Evolutionary conservation across 2,797 vertebrate species (phyloP).

Genomic region (Gobionotothen gibberifrons): DNA sequence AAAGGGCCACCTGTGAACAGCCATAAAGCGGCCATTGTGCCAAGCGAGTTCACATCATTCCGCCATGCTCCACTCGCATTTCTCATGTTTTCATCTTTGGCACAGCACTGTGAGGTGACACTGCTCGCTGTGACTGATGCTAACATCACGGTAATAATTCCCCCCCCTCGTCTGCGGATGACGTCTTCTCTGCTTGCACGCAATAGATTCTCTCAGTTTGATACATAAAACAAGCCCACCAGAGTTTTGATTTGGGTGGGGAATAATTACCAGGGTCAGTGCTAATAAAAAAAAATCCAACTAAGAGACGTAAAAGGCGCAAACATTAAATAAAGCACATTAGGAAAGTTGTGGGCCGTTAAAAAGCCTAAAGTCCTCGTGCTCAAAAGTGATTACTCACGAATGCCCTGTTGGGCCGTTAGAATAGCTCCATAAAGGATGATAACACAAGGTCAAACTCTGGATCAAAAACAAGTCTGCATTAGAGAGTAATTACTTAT

Average conservation of each 20-base stretch:
- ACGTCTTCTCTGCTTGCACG: constrained; percentile 10
- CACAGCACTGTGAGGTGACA: constrained; percentile 51
- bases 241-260: not conserved
- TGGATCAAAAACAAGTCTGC: constrained; percentile 42
- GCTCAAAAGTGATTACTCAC: constrained; percentile 10
- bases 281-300: constrained; percentile 6
- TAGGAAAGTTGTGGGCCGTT: constrained; percentile 3
- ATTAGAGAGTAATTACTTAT: constrained; percentile 52
- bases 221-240: constrained; percentile 19
- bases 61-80: constrained; percentile 33
- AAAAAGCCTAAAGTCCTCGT: constrained; percentile 10
- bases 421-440: constrained; percentile 34
- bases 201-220: constrained; percentile 19
- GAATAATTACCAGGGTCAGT: constrained; percentile 10
- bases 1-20: constrained; percentile 76
- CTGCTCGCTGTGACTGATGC: constrained; percentile 39
- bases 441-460: constrained; percentile 33
- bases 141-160: constrained; percentile 23
- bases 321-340: constrained; percentile 1
- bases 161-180: constrained; percentile 33
- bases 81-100: constrained; percentile 38
- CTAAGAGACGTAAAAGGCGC: constrained; percentile 7
- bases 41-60: constrained; percentile 64
- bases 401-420: constrained; percentile 16
- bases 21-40: constrained; percentile 76